Evolutionary conservation across 2,797 vertebrate species (phyloP), one percentile per base, ranked within the genome.

Genomic region (Oryzias dopingdopingensis): DNA sequence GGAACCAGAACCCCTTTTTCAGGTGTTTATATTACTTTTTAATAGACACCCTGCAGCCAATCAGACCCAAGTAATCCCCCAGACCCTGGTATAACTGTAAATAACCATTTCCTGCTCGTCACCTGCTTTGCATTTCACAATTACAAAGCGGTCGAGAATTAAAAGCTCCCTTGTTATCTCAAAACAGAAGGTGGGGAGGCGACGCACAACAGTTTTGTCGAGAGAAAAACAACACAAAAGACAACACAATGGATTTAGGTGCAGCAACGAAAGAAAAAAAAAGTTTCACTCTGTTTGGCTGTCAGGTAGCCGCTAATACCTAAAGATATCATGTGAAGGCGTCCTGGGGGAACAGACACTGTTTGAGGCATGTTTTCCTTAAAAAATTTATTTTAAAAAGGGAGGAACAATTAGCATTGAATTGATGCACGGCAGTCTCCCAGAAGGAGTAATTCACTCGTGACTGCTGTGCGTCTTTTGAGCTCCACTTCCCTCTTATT

Each of bases 231-330:
- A 23, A 18, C 18, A 18, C 74, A 64, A 70, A 80, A 80, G 82
- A 86, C 81, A 84, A 81, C 72, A 67, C 80, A 87, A 84, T 51
- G 74, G 83, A 90, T 91, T 89, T 87, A 88, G 82, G 78, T 52
- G 54, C 51, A 37, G 58, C 26, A 26, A 56, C 71, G 57, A 65
- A 46, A 29, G 14, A 51, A 32, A 47, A 16, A 16, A 72, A 23
- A 43, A 70, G 70, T 83, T 84, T 77, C 78, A 5, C 52, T 24
- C 67, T 80, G 77, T 67, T 49, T 49, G 58, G 74, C 77, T 86
- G 84, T 91, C 88, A 90, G 82, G 80, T 81, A 74, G 70, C 83
- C 85, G 83, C 82, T 86, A 85, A 80, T 81, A 76, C 83, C 76
- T 82, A 82, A 82, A 89, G 84, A 91, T 90, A 78, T 74, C 74